These are phyloP conservation scores for Agriopis aurantiaria DNA, from an alignment of 2,888 invertebrate species.

Conservation along the genomic window DNA sequence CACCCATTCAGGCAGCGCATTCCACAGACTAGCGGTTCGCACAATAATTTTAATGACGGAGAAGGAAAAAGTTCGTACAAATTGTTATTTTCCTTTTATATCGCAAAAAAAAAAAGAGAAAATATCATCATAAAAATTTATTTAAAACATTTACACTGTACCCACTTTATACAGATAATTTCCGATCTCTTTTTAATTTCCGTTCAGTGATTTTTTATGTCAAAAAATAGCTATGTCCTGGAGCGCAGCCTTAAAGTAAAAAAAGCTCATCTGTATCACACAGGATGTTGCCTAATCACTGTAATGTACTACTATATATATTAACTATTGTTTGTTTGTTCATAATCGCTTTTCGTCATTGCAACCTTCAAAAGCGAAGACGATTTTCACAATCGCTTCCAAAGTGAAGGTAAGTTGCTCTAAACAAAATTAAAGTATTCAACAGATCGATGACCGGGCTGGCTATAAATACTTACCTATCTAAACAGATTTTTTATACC, in stretches of 20 bases:
- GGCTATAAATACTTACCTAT: conserved; percentile 14
- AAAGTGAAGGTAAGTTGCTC: conserved; percentile 11
- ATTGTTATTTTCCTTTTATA: too few species aligned
- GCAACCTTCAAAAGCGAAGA: conserved; percentile 17
- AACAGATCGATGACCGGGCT: conserved; percentile 8
- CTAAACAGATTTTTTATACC: conserved; percentile 4
- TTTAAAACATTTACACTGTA: too few species aligned
- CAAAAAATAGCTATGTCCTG: not conserved
- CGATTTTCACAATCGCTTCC: conserved; percentile 20
- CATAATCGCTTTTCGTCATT: conserved; percentile 13
- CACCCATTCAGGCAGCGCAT: too few species aligned
- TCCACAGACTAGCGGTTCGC: too few species aligned
- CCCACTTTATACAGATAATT: too few species aligned
- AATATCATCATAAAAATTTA: too few species aligned
- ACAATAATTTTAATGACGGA: too few species aligned
- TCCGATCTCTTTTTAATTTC: too few species aligned
- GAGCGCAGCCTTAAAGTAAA: conserved; percentile 1
- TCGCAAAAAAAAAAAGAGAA: too few species aligned
- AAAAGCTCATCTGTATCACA: conserved; percentile 5
- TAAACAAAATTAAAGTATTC: not conserved
- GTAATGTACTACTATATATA: conserved; percentile 6
- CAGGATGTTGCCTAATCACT: conserved; percentile 6
- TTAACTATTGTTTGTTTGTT: conserved; percentile 16
- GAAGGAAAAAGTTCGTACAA: too few species aligned
- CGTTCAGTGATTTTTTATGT: too few species aligned